Base-by-base conservation (phyloP, 2,888 invertebrate species). In the Napeogenes inachia region DNA sequence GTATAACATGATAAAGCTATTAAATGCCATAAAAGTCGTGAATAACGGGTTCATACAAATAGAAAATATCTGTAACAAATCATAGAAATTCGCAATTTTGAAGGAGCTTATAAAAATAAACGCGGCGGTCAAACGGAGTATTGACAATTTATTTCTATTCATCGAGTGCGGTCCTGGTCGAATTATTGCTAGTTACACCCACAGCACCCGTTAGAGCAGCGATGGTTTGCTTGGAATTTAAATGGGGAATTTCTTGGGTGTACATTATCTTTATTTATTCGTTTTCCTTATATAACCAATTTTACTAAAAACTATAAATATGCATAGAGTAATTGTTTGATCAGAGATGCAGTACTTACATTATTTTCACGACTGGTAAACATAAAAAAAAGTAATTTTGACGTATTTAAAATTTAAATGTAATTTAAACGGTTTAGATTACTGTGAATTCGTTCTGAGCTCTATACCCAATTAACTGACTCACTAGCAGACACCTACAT, bases 61-160 rank as follows among this genome's bases (percentile, higher is more conserved):
- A 45, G 59, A 53, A 59, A 53, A 45, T 54, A 42, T 42, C 53
- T 45, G 54, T 59, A 59, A 50, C 54, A 59, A 59, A 59, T 59
- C 45, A 59, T 59, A 32, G 54, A 45, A 59, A 59, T 59, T 45
- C 32, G 13, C 45, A 42, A 50, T 45, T 54, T 59, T 45, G 50
- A 30, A 50, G 10, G 50, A 50, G 50, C 30, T 50, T 50, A 50
- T 50, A 50, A 50, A 50, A 50, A 50, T 50, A 50, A 21, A 21
- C 21, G 50, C 10, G 8, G 30, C 30, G 50, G 12, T 50, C 50
- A 50, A 50, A 50, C 4, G 50, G 30, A 50, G 30, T 50, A 50
- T 50, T 21, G 30, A 30, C 3, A 50, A 50, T 50, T 50, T 50
- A 50, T 50, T 30, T 30, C 30, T 30, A 50, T 21, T 50, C 50